A percentile compares a stretch with the other conserved stretches of the same genome.
These are phyloP conservation scores for Synanthedon tipuliformis DNA, from an alignment of 2,888 invertebrate genomes.

Conservation along the genomic window DNA sequence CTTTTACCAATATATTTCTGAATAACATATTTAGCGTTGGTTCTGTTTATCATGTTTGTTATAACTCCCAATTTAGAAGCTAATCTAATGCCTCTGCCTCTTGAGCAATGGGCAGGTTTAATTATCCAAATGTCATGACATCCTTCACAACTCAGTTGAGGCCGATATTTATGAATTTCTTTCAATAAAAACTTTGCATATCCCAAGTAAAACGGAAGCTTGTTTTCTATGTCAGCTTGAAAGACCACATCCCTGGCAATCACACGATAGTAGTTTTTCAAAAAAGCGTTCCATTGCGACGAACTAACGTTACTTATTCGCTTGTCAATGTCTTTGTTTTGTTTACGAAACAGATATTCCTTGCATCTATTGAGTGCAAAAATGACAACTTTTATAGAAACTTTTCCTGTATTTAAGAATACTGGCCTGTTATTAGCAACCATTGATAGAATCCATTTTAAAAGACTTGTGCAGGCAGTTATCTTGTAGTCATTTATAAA, in stretches of 20 bases:
- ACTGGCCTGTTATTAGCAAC: conserved; percentile 45
- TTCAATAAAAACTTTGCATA: conserved; percentile 69
- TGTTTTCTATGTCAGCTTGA: conserved; percentile 37
- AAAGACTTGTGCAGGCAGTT: conserved; percentile 81
- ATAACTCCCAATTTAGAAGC: conserved; percentile 81
- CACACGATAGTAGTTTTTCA: conserved; percentile 74
- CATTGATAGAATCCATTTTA: conserved; percentile 71
- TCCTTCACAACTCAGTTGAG: conserved; percentile 80
- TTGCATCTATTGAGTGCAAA: conserved; percentile 80
- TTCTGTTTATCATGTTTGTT: conserved; percentile 69
- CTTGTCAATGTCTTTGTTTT: conserved; percentile 76
- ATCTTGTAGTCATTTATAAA: conserved; percentile 80
- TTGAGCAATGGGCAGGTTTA: conserved; percentile 85
- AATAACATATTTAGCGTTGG: conserved; percentile 78
- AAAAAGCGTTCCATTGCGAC: conserved; percentile 77
- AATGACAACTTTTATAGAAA: conserved; percentile 70
- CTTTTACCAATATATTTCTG: conserved; percentile 90
- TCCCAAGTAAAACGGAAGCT: conserved; percentile 37
- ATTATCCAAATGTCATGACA: conserved; percentile 89
- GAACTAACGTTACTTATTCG: conserved; percentile 38
- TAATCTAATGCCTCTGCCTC: conserved; percentile 86
- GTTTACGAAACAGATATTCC: conserved; percentile 69
- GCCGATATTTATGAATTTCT: conserved; percentile 69
- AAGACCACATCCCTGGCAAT: conserved; percentile 70
- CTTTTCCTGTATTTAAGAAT: conserved; percentile 61